phyloP scores from a whole-genome alignment of 2,113 vertebrate species.

The Engystomops pustulosus region DNA sequence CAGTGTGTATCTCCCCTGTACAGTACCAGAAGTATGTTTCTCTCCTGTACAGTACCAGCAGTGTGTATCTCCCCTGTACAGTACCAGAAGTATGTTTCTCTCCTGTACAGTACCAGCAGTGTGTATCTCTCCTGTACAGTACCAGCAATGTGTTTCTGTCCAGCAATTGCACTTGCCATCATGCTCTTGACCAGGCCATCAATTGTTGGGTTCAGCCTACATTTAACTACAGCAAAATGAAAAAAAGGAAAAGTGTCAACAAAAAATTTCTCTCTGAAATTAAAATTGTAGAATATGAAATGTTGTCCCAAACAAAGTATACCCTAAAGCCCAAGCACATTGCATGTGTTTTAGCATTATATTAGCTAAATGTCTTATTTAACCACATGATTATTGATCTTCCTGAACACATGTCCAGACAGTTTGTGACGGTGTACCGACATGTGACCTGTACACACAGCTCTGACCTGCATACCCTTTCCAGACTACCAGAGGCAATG shows the following conservation, averaged over 20 bases:
- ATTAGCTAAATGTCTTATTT: neutral
- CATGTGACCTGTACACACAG: slow-evolving; percentile 32
- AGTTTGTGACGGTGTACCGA: slow-evolving; percentile 21
- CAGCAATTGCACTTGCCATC: too few species aligned
- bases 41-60: too few species aligned
- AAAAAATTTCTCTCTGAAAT: neutral
- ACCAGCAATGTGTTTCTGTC: too few species aligned
- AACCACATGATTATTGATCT: slow-evolving; percentile 64
- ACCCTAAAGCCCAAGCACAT: neutral
- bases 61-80: too few species aligned
- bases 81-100: too few species aligned
- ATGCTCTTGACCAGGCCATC: too few species aligned
- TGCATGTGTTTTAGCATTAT: neutral
- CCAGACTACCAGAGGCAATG: slow-evolving; percentile 34
- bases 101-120: too few species aligned
- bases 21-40: too few species aligned
- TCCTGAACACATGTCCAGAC: slow-evolving; percentile 52
- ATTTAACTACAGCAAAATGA: too few species aligned
- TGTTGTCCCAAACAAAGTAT: neutral
- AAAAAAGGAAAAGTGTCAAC: neutral
- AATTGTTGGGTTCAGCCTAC: too few species aligned
- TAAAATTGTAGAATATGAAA: neutral
- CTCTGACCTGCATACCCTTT: slow-evolving; percentile 14
- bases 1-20: too few species aligned
- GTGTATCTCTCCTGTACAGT: too few species aligned